Evolutionary conservation across 2,113 vertebrate genomes (phyloP), one percentile per base, ranked within the genome.

Genomic region (Phalacrocorax aristotelis): DNA sequence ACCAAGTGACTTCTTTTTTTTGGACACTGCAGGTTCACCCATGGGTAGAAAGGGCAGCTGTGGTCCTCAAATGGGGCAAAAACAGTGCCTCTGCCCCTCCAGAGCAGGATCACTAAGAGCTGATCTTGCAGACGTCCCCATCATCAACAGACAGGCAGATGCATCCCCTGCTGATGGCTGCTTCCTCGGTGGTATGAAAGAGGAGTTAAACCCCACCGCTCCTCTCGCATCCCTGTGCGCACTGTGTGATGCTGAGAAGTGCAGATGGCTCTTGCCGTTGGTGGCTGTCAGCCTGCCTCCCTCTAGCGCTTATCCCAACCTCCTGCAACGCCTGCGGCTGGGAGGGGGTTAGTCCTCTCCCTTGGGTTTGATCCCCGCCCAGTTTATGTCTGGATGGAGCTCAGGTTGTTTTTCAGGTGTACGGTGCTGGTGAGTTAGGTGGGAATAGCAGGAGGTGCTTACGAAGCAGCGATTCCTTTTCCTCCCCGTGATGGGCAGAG

Each of bases 301-400:
- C 95, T 61, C 95, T 97, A 95, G 96, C 1, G 95, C 87, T 65
- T 70, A 72, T 69, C 62, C 61, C 72, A 49, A 11, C 69, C 54
- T 82, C 69, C 95, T 95, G 64, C 95, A 91, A 8, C 4, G 1
- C 64, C 76, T 19, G 34, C 60, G 1, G 54, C 90, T 51, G 19
- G 36, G 14, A 29, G 21, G 7, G 49, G 4, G 19, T 44, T 32
- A 4, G 11, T 40, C 71, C 26, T 77, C 54, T 52, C 22, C 76
- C 27, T 76, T 32, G 34, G 30, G 1, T 55, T 66, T 81, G 25
- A 30, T 62, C 21, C 14, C 55, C 51, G 60, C 32, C 17, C 34
- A 3, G 17, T 69, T 49, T 32, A 71, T 32, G 80, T 55, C 57
- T 32, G 30, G 29, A 13, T 83, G 65, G 25, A 69, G 30, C 65